Evolutionary conservation across 1,140 invertebrate genomes (phyloP), one percentile per base, ranked within the genome.

Genomic region (Hycleus cichorii): DNA sequence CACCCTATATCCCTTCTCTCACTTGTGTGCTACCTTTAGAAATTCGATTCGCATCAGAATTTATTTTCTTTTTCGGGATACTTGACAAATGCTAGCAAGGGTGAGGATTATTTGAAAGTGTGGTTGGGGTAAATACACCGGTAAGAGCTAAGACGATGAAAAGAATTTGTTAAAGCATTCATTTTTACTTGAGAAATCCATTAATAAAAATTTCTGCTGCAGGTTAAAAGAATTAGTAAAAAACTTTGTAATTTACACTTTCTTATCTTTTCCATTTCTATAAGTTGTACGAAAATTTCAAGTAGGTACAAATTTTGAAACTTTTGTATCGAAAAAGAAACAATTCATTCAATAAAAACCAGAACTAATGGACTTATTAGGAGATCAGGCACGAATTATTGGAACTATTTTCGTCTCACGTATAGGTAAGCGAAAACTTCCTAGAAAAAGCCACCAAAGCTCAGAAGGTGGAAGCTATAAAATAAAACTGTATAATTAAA

Each of bases 121-220:
- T 32, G 32, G 32, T 7, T 5, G 32, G 32, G 32, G 32, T 32
- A 32, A 32, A 4, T 32, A 32, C 32, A 42, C 8, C n/a, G 11
- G 40, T n/a, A 11, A 42, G 11, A 42, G 40, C 40, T n/a, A 42
- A 42, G 40, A 42, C 40, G 32, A n/a, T 42, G 11, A 54, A 4
- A 54, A 39, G 42, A n/a, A 47, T 45, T 27, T 54, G 42, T 25
- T 24, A 52, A 58, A 53, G 45, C 53, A 65, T 63, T 63, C 62
- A 65, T 65, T 62, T 67, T 65, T 63, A 69, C 64, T 66, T 58
- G 58, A 57, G 51, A 69, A 67, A 63, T 67, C 65, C 67, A 69
- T 69, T 66, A 69, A 69, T 67, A 65, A 65, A 39, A 67, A 65
- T 67, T 63, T 65, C 64, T 57, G 63, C 64, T 64, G 49, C 62